phyloP scores from a whole-genome alignment of 2,113 vertebrate genomes.

The Athene noctua region DNA sequence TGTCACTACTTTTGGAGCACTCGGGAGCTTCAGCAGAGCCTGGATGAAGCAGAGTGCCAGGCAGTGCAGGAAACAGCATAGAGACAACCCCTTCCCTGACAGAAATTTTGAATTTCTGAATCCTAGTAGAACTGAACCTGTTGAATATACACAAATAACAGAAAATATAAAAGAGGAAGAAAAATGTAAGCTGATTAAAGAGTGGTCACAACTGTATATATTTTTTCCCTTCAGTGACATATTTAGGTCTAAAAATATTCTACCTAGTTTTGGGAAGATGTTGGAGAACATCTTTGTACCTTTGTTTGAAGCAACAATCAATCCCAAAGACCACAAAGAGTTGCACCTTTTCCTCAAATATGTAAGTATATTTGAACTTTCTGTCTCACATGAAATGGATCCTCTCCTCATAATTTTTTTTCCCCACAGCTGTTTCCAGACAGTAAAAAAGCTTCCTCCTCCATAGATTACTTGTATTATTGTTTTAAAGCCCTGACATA shows the following conservation, averaged over 20 bases:
- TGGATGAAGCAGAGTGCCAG: not conserved
- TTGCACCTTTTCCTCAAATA: slow-evolving; percentile 94
- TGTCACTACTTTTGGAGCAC: not conserved
- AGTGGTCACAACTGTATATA: not conserved
- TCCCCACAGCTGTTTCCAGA: not conserved
- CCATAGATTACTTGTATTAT: not conserved
- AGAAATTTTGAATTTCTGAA: not conserved
- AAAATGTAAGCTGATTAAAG: not conserved
- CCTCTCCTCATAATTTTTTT: not conserved
- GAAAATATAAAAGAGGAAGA: not conserved
- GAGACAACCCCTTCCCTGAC: not conserved
- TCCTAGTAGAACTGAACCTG: not conserved
- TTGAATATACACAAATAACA: not conserved
- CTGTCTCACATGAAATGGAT: not conserved
- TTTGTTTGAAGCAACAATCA: slow-evolving; percentile 93
- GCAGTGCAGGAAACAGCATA: not conserved
- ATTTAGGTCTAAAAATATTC: slow-evolving; percentile 89
- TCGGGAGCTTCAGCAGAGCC: not conserved
- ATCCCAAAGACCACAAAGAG: slow-evolving; percentile 88
- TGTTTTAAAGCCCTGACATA: not conserved
- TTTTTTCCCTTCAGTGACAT: slow-evolving; percentile 84
- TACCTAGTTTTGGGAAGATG: slow-evolving; percentile 92
- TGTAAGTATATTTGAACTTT: slow-evolving; percentile 75
- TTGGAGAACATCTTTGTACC: slow-evolving; percentile 95
- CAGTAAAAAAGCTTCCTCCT: not conserved